Base-by-base conservation (phyloP, 2,113 vertebrate genomes). In the Sceloporus undulatus region DNA sequence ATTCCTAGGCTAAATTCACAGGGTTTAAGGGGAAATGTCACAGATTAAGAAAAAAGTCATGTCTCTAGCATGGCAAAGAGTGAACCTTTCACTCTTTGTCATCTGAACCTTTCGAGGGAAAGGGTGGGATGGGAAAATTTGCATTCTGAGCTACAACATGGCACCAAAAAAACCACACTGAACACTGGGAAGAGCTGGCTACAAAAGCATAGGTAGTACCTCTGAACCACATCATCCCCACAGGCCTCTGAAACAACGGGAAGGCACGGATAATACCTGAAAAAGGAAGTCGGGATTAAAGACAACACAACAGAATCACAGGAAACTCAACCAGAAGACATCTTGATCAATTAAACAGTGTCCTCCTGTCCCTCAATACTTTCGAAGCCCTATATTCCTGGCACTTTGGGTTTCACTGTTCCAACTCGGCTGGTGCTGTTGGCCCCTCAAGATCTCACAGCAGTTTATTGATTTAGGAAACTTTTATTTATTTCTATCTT, bases 241-340 rank as follows among this genome's bases (percentile, higher is more conserved):
- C 94, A 95, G 91, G 93, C 87, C 88, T 92, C 91, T 90, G 94
- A 93, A 84, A 92, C 86, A 94, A 34, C 85, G 0, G 86, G 93
- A 89, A 95, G 92, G 91, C 93, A 94, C 9, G 93, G 90, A 85
- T 93, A 95, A 93, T 94, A 95, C 91, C 95, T 95, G 91, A 81
- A 95, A 94, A 94, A 95, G 85, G 93, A 96, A 96, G 91, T 2
- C 88, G 54, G 4, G 70, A 6, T 94, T 84, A 95, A 87, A 88
- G 1, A 62, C 1, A 56, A 1, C 85, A 87, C 11, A 27, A n/a
- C 19, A 14, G n/a, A 40, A 82, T 86, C 88, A 19, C 9, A 21
- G 56, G 5, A 0, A 87, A 18, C 0, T 0, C 2, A 74, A 0
- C 23, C 21, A 25, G 1, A 0, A 1, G 8, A 85, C 40, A 1